A percentile compares a stretch with the other conserved stretches of the same genome.
Evolutionary conservation across 1,140 invertebrate genomes (phyloP).

Genomic region (fruit fly (Drosophila melanogaster)): DNA sequence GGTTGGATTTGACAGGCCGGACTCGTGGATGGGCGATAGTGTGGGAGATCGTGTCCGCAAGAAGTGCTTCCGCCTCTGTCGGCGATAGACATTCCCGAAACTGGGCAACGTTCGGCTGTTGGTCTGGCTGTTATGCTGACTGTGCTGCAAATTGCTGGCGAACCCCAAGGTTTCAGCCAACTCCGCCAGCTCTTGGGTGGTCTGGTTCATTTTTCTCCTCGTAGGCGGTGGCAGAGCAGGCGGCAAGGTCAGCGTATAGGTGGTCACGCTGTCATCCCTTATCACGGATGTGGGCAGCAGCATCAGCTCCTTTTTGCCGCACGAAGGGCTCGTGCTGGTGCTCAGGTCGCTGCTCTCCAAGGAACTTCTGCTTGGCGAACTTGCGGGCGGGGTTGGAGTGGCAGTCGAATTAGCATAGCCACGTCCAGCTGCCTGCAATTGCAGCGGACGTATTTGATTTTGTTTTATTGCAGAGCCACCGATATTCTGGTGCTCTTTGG

Average conservation of each 20-base stretch:
- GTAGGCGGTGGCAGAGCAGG: constrained; percentile 85
- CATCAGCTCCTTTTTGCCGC: constrained; percentile 60
- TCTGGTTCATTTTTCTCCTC: constrained; percentile 84
- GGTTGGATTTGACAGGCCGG: constrained; percentile 90
- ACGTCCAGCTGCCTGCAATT: constrained; percentile 55
- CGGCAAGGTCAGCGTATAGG: constrained; percentile 76
- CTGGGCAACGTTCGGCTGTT: constrained; percentile 55
- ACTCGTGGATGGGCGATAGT: constrained; percentile 89
- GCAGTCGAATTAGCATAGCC: constrained; percentile 46
- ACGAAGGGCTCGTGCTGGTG: constrained; percentile 74
- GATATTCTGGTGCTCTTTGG: constrained; percentile 49
- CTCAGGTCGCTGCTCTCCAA: constrained; percentile 73
- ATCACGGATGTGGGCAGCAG: constrained; percentile 83
- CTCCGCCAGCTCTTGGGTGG: constrained; percentile 85
- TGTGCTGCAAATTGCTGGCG: constrained; percentile 50
- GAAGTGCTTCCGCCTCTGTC: constrained; percentile 85
- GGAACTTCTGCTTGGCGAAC: constrained; percentile 60
- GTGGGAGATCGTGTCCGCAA: constrained; percentile 86
- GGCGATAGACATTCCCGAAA: constrained; percentile 69
- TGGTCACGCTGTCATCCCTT: constrained; percentile 73
- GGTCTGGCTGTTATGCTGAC: constrained; percentile 23
- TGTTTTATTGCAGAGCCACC: constrained; percentile 65
- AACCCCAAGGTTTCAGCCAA: constrained; percentile 85
- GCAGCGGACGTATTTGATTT: constrained; percentile 81
- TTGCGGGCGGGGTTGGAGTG: constrained; percentile 42